Base-by-base conservation (phyloP, 2,888 invertebrate genomes). In the Kuschelorhynchus macadamiae region DNA sequence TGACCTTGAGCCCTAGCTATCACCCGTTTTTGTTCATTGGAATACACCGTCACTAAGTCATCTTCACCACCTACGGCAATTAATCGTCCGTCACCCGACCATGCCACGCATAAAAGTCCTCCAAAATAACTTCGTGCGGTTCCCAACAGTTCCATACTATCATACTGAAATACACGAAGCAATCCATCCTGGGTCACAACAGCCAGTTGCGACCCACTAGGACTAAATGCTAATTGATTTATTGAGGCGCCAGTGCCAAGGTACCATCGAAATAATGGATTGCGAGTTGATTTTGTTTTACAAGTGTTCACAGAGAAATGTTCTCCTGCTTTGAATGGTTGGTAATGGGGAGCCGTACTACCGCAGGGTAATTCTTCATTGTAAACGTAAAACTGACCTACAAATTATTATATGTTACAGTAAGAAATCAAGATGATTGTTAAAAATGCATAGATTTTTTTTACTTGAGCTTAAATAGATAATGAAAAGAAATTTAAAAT, bases 1-100 rank as follows among this genome's bases (percentile, higher is more conserved):
- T 98, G 98, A 0, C 98, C 99, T 81, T 97, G 97, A 0, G 98
- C 98, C 41, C 99, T 87, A n/a, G 98, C 98, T 5, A 98, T 95
- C 4, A 98, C 97, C 50, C 96, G 87, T 73, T 95, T 90, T 80
- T 98, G 97, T 73, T 90, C 88, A 81, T 97, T 91, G 53, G 95
- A 96, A 94, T 97, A 99, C 33, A 99, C 94, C 0, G 98, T 98
- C 53, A 99, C 95, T 67, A 99, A 87, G 85, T 99, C 99, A 85
- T 99, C 99, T 85, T 99, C 99, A 2, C 99, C 99, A 0, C 99
- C 99, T 0, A 96, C 96, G 0, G 96, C 96, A 52, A 97, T 96
- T 79, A 97, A 95, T 79, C 93, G 92, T 36, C 95, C 93, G 83
- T 99, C 98, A 0, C 97, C 97, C 8, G 98, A 96, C 99, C 99